Evolutionary conservation across 2,888 invertebrate species (phyloP).

Genomic region (Drosophila colorata): DNA sequence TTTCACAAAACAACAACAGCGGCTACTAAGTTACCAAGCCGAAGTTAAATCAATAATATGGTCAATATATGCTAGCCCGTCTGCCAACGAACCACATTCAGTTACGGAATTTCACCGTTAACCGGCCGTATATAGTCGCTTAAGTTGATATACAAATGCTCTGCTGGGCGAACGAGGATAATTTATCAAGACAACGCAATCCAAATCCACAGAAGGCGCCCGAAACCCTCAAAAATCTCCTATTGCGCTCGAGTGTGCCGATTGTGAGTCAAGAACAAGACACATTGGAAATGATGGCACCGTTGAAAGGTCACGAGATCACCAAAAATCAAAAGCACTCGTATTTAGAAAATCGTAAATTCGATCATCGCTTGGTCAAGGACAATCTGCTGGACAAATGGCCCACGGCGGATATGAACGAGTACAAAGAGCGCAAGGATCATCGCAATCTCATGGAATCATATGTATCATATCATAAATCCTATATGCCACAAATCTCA

Average conservation of each 20-base stretch:
- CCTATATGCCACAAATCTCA: slow-evolving; percentile 15
- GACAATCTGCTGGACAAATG: slow-evolving; percentile 83
- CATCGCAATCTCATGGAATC: slow-evolving; percentile 85
- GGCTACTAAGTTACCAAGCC: slow-evolving; percentile 52
- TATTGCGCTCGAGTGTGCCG: slow-evolving; percentile 84
- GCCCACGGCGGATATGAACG: slow-evolving; percentile 80
- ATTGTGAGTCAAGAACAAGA: slow-evolving; percentile 82
- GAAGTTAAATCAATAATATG: slow-evolving; percentile 71
- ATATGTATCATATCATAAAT: slow-evolving; percentile 78
- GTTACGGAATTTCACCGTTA: slow-evolving; percentile 20
- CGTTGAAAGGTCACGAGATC: slow-evolving; percentile 69
- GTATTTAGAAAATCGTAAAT: slow-evolving; percentile 84
- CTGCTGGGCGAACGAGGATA: slow-evolving; percentile 83
- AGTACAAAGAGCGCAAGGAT: slow-evolving; percentile 83
- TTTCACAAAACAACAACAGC: slow-evolving; percentile 51
- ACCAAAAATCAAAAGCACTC: slow-evolving; percentile 75
- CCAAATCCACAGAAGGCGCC: slow-evolving; percentile 79
- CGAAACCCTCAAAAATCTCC: slow-evolving; percentile 79
- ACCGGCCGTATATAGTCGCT: background rate
- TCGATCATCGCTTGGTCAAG: slow-evolving; percentile 84
- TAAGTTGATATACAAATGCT: slow-evolving; percentile 69
- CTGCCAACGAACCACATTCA: slow-evolving; percentile 8
- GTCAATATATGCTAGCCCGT: background rate
- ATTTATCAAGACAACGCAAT: slow-evolving; percentile 78
- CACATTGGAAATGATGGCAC: slow-evolving; percentile 64